Evolutionary conservation across 1,140 invertebrate genomes (phyloP).

Genomic region (Drosophila gunungcola): DNA sequence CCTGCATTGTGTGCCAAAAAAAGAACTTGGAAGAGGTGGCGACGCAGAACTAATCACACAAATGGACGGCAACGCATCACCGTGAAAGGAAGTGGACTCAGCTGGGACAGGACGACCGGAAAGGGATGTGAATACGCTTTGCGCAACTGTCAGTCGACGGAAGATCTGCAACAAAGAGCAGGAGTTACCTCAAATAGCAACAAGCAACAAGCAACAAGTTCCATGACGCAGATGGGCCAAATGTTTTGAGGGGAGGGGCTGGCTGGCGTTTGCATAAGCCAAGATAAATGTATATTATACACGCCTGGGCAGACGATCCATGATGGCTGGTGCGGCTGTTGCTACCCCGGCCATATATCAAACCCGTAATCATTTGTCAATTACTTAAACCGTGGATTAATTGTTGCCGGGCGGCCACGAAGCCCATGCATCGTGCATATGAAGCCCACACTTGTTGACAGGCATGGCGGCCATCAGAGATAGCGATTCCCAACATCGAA

Average conservation of each 20-base stretch:
- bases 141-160: conserved; percentile 28
- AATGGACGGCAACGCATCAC: conserved; percentile 68
- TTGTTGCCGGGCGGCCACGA: conserved; percentile 49
- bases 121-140: conserved; percentile 47
- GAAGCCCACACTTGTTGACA: conserved; percentile 49
- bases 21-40: conserved; percentile 11
- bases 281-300: conserved; percentile 46
- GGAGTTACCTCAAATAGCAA: conserved; percentile 38
- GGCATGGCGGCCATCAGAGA: conserved; percentile 62
- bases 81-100: conserved; percentile 50
- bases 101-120: conserved; percentile 39
- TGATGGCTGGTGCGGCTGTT: conserved; percentile 31
- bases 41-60: conserved; percentile 69
- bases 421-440: neutral
- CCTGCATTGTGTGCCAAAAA: conserved; percentile 66
- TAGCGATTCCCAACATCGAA: conserved; percentile 28
- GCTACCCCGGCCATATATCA: conserved; percentile 59
- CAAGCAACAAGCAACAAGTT: conserved; percentile 62
- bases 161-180: conserved; percentile 41
- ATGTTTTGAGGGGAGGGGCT: conserved; percentile 3
- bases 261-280: conserved; percentile 48
- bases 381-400: conserved; percentile 80
- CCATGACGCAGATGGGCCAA: conserved; percentile 48
- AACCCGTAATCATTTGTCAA: conserved; percentile 79
- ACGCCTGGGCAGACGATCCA: conserved; percentile 33